Base-by-base conservation (phyloP, 2,888 invertebrate species). In the Caenorhabditis sp. region DNA sequence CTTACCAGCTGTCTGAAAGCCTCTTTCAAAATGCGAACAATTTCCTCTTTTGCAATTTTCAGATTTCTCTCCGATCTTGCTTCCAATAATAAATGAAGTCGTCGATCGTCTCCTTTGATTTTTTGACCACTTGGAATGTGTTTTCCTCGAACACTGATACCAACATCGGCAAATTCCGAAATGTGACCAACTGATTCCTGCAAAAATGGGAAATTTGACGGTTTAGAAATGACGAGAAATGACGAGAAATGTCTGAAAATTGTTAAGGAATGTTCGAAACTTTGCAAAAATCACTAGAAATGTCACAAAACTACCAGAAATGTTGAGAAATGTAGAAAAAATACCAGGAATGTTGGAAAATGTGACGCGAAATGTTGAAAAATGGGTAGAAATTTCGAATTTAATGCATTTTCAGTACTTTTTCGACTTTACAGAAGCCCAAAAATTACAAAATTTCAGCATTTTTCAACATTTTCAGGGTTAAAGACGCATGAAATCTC, bases 91-190 rank as follows among this genome's bases (percentile, higher is more conserved):
- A 77, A 49, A 66, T 77, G 69, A 1, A 79, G 65, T 5, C 72
- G 57, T 36, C 66, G 49, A 21, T 80, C 77, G 10, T 69, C 69
- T n/a, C 60, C 57, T 36, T 76, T 77, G 23, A 76, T 72, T 60
- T 77, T 95, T 69, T 95, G 95, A 1, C 93, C 92, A 0, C 93
- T 93, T 12, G 95, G 95, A 87, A 94, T 95, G 84, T 90, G 91
- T 0, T 96, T 96, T n/a, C 99, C 99, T 54, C 97, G 92, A 0
- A 99, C 99, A 0, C 97, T 97, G 76, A 99, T 93, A 49, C 99
- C 99, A 0, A 97, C 99, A 89, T 99, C 99, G 0, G 97, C 97
- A 89, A 97, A 97, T 89, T 99, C 99, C 59, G 95, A 95, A 85
- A 99, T 97, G 88, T 97, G 94, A 0, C 95, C 95, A 79, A 99